Conservation (phyloP, 2,888 invertebrate species). For the Protodeltote pygarga region DNA sequence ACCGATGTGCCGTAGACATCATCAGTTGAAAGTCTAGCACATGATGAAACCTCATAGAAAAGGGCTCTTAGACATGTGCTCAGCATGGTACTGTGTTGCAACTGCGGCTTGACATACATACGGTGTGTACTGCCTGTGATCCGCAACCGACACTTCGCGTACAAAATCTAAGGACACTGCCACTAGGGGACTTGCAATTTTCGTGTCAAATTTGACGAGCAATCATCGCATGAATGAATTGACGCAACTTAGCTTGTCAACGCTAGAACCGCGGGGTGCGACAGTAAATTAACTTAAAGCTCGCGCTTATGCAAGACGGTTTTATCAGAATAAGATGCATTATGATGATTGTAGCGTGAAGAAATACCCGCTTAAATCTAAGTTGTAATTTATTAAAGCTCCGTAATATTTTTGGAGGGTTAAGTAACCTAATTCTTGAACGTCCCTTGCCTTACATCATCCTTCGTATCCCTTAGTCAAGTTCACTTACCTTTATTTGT, state of each 20-base stretch:
- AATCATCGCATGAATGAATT: slow-evolving; percentile 51
- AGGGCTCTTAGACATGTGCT: slow-evolving; percentile 76
- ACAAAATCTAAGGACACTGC: slow-evolving; percentile 57
- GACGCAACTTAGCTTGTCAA: slow-evolving; percentile 48
- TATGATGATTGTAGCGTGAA: slow-evolving; percentile 20
- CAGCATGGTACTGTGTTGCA: slow-evolving; percentile 68
- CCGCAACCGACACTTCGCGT: slow-evolving; percentile 57
- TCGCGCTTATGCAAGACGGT: slow-evolving; percentile 42
- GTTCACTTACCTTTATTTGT: slow-evolving; percentile 80
- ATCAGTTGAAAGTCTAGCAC: slow-evolving; percentile 46
- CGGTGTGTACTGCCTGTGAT: slow-evolving; percentile 56
- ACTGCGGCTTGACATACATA: slow-evolving; percentile 82
- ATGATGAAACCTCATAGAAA: slow-evolving; percentile 63
- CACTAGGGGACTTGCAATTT: slow-evolving; percentile 50
- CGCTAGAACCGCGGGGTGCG: slow-evolving; percentile 41
- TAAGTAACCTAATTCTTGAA: slow-evolving; percentile 4
- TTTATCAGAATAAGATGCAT: slow-evolving; percentile 34
- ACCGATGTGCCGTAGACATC: slow-evolving; percentile 18
- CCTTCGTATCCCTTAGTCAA: slow-evolving; percentile 60
- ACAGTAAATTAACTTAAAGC: slow-evolving; percentile 42
- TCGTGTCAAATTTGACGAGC: slow-evolving; percentile 57
- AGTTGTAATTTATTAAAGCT: slow-evolving; percentile 7
- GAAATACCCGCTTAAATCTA: slow-evolving; percentile 7
- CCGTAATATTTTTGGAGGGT: too few species aligned
- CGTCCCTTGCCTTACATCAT: slow-evolving; percentile 49